Percentiles rank a stretch among this genome's conserved stretches.
These are phyloP conservation scores for Sapayoa aenigma DNA, from an alignment of 2,113 vertebrate species.

Conservation along the genomic window DNA sequence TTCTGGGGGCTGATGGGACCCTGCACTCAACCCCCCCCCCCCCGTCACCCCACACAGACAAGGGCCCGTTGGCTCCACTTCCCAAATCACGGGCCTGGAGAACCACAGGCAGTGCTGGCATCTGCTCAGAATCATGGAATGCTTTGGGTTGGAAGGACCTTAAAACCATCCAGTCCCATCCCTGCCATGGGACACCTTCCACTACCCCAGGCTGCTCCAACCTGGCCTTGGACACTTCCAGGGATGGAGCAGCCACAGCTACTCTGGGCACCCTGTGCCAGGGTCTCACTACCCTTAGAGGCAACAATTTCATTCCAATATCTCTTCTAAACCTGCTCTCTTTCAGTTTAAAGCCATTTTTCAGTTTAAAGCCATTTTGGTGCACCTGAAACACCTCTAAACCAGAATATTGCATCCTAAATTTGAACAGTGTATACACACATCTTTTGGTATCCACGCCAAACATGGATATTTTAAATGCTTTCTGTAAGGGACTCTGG, in stretches of 20 bases:
- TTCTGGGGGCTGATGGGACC: neutral
- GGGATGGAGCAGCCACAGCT: neutral
- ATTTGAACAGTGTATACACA: neutral
- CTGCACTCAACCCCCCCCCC: fast-evolving
- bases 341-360: neutral
- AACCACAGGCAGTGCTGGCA: fast-evolving
- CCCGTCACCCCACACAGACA: neutral
- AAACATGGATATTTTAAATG: neutral
- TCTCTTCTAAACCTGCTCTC: neutral
- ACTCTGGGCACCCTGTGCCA: neutral
- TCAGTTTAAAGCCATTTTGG: neutral
- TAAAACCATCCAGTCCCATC: neutral
- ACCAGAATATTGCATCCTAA: neutral
- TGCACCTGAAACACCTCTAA: neutral
- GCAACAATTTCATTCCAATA: neutral
- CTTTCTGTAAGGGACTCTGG: neutral
- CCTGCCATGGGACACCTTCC: neutral
- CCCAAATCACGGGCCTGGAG: neutral
- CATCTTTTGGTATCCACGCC: neutral
- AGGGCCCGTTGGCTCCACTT: neutral
- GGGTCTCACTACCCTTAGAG: neutral
- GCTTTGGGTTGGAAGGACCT: neutral
- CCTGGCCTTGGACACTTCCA: neutral
- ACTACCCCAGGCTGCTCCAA: neutral
- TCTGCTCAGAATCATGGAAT: neutral